Conservation (phyloP, 2,113 vertebrate genomes). For the Pterophyllum scalare region DNA sequence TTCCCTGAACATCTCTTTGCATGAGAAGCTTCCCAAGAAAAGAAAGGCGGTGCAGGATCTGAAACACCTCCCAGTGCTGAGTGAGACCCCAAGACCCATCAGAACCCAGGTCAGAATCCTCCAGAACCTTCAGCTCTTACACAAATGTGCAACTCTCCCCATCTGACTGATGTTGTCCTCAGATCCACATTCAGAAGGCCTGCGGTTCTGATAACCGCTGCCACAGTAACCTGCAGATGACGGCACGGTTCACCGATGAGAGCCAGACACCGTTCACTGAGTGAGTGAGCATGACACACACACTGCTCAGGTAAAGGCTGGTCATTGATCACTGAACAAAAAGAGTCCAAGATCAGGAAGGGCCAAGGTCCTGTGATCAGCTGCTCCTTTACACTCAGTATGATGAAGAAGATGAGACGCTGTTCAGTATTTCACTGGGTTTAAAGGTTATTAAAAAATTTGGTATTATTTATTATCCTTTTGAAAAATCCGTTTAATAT, state of each 20-base stretch:
- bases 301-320: neutral
- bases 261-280: constrained; percentile 73
- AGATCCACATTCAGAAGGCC: constrained; percentile 93
- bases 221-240: constrained; percentile 91
- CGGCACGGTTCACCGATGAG: constrained; percentile 81
- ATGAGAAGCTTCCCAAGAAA: constrained; percentile 64
- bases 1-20: constrained; percentile 84
- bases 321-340: neutral
- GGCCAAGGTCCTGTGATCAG: neutral
- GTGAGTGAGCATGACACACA: constrained; percentile 59
- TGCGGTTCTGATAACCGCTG: constrained; percentile 91
- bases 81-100: constrained; percentile 66
- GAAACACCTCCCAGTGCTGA: constrained; percentile 85
- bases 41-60: constrained; percentile 72
- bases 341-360: neutral
- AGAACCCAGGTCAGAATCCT: constrained; percentile 82
- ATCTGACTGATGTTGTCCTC: constrained; percentile 11
- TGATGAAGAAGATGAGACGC: neutral
- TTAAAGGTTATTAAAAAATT: too few species aligned
- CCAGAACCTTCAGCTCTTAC: neutral
- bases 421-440: neutral
- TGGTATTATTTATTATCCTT: neutral
- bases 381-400: neutral
- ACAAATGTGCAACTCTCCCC: too few species aligned
- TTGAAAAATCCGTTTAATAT: neutral